Conservation (phyloP, 2,113 vertebrate species). For the Octodon degus region DNA sequence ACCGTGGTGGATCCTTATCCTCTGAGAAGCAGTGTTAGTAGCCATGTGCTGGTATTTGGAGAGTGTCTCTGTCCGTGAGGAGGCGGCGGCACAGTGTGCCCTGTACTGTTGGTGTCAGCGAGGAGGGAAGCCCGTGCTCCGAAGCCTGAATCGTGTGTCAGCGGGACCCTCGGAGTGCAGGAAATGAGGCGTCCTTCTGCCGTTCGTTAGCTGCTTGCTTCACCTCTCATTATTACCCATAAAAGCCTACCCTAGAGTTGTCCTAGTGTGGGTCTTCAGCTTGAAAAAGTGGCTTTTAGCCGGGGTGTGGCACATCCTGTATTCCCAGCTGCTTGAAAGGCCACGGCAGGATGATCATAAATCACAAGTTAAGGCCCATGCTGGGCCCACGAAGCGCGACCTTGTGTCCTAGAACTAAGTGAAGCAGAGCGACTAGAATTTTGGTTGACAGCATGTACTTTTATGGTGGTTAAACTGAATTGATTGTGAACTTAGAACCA, state of each 20-base stretch:
- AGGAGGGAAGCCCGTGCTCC: background rate
- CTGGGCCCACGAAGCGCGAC: background rate
- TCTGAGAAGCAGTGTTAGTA: background rate
- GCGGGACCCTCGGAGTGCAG: background rate
- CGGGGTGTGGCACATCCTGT: fast-evolving
- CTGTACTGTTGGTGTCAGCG: background rate
- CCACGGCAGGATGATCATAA: background rate
- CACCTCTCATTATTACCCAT: background rate
- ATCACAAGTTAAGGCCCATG: background rate
- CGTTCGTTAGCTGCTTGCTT: background rate
- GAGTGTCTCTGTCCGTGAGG: background rate
- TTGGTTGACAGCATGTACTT: conserved; percentile 48
- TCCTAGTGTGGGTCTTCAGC: conserved; percentile 9
- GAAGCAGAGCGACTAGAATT: conserved; percentile 20
- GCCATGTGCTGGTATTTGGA: background rate
- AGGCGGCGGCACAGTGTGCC: background rate
- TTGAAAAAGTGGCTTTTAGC: conserved; percentile 54
- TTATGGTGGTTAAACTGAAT: conserved; percentile 16
- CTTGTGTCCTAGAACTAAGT: background rate
- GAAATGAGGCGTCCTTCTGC: background rate
- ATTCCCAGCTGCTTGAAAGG: background rate
- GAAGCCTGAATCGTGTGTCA: background rate
- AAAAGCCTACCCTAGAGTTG: background rate
- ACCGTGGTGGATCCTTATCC: background rate
- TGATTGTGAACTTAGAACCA: conserved; percentile 39